Conservation (phyloP, 2,888 invertebrate genomes). For the Pyrocoelia pectoralis region DNA sequence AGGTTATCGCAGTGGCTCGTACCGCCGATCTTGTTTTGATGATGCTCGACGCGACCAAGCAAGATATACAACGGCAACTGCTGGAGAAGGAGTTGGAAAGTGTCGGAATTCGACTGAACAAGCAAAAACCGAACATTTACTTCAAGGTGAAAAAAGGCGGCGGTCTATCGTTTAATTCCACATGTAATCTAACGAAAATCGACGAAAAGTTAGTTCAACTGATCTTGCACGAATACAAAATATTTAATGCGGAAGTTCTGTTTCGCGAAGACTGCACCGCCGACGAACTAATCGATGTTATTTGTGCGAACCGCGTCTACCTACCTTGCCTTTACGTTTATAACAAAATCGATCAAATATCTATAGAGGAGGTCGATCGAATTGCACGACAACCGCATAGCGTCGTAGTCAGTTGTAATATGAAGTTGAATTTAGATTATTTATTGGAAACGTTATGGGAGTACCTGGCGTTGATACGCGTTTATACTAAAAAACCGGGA, state of each 20-base stretch:
- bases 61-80: conserved; percentile 91
- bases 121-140: conserved; percentile 95
- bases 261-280: conserved; percentile 96
- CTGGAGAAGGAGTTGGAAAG: conserved; percentile 96
- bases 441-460: conserved; percentile 94
- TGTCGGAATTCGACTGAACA: conserved; percentile 97
- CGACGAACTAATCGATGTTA: conserved; percentile 98
- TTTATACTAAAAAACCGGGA: conserved; percentile 99
- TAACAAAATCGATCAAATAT: conserved; percentile 99
- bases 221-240: conserved; percentile 98
- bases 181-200: conserved; percentile 89
- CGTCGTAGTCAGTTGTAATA: conserved; percentile 97
- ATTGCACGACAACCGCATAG: conserved; percentile 88
- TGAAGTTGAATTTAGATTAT: conserved; percentile 97
- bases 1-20: conserved; percentile 96
- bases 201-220: conserved; percentile 98
- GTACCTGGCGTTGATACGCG: conserved; percentile 88
- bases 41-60: conserved; percentile 99
- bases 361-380: conserved; percentile 97
- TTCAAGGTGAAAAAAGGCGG: conserved; percentile 98
- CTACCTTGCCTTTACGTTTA: conserved; percentile 98
- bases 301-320: conserved; percentile 94
- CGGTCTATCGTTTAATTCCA: conserved; percentile 96
- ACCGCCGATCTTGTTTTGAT: conserved; percentile 98
- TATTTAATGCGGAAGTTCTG: conserved; percentile 93